Conservation (phyloP, 2,797 vertebrate genomes). For the Periophthalmus magnuspinnatus region DNA sequence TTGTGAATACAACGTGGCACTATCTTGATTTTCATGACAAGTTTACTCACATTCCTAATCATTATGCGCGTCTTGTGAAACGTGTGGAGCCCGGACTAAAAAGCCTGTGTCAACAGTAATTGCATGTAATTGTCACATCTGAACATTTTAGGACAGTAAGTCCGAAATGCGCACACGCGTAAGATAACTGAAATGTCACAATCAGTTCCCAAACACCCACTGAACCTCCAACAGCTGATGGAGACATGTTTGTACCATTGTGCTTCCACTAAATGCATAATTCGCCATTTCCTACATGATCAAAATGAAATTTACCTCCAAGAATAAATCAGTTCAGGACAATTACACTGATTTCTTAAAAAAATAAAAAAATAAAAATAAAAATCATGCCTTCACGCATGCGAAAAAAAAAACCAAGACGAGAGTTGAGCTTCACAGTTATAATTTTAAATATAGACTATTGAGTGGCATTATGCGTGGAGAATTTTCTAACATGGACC, state of each 20-base stretch:
- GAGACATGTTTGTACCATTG: not conserved
- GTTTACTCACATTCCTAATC: constrained; percentile 14
- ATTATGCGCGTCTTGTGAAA: constrained; percentile 32
- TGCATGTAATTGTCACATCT: not conserved
- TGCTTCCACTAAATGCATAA: not conserved
- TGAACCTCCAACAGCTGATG: not conserved
- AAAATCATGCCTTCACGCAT: not conserved
- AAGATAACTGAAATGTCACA: not conserved
- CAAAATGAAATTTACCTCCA: not conserved
- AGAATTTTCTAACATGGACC: not conserved
- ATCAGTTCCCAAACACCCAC: not conserved
- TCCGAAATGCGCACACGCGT: not conserved
- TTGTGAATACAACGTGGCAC: constrained; percentile 33
- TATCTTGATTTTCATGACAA: not conserved
- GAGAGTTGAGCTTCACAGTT: not conserved
- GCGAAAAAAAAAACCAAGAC: not conserved
- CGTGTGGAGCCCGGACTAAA: constrained; percentile 17
- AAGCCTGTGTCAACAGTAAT: not conserved
- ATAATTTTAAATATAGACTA: not conserved
- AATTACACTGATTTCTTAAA: not conserved
- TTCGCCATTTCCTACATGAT: not conserved
- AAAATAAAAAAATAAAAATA: too few relatives aligned
- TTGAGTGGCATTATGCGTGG: not conserved
- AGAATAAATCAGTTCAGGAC: not conserved
- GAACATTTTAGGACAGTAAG: not conserved